A percentile compares a stretch with the other conserved stretches of the same genome.
Evolutionary conservation across 2,797 vertebrate species (phyloP).

Genomic region (Clarias pachynema): DNA sequence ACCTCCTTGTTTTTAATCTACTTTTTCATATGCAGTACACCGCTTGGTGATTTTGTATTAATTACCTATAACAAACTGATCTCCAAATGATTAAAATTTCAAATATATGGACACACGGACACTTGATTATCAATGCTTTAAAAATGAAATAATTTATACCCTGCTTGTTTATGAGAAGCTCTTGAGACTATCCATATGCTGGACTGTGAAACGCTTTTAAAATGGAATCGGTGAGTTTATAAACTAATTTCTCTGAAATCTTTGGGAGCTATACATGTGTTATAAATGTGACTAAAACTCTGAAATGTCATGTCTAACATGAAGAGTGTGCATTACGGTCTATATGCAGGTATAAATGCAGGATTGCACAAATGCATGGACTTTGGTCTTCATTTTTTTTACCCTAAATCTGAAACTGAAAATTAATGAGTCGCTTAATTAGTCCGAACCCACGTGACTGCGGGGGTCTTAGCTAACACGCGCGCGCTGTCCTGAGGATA

Average conservation of each 20-base stretch:
- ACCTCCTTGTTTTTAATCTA: neutral
- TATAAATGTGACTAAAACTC: neutral
- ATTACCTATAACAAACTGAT: neutral
- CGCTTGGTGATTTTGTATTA: neutral
- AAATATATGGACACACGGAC: too few species aligned
- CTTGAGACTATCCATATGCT: neutral
- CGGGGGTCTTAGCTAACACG: conserved; percentile 23
- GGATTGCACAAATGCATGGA: neutral
- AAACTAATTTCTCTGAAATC: neutral
- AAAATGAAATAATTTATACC: neutral
- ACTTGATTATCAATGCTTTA: neutral
- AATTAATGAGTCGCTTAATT: conserved; percentile 41
- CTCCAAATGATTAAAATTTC: neutral
- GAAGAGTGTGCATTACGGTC: neutral
- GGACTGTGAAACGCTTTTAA: too few species aligned
- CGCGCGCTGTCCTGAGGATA: conserved; percentile 39
- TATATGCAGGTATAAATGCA: neutral
- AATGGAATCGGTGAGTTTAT: neutral
- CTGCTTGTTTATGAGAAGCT: neutral
- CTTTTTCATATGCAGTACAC: neutral
- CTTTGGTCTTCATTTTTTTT: neutral
- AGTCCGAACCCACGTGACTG: conserved; percentile 45
- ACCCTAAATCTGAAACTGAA: neutral
- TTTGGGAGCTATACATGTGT: neutral
- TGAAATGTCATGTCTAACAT: neutral